Percentiles rank a stretch among this genome's conserved stretches.
Conservation (phyloP, 2,888 invertebrate genomes). For the Cephalotes varians region DNA sequence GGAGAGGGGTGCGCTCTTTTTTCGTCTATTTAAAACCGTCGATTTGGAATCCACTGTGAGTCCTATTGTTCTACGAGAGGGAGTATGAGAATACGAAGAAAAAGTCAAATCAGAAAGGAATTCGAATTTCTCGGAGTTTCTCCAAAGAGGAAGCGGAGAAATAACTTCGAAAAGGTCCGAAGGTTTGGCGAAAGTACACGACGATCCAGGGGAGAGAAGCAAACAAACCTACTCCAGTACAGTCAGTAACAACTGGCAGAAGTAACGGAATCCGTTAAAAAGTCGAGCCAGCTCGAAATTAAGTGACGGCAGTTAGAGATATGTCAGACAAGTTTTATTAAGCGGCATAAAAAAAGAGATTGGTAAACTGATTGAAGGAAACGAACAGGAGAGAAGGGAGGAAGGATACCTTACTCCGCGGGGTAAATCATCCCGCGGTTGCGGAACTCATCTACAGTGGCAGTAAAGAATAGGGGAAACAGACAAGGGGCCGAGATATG, state of each 20-base stretch:
- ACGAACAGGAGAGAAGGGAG: not conserved
- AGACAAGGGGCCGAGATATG: constrained; percentile 81
- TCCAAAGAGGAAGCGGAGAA: constrained; percentile 42
- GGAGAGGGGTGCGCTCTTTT: not conserved
- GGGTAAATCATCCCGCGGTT: constrained; percentile 47
- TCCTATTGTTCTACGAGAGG: constrained; percentile 46
- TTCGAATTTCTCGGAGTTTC: constrained; percentile 63
- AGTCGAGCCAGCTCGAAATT: constrained; percentile 78
- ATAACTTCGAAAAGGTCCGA: constrained; percentile 43
- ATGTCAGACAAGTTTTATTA: constrained; percentile 86
- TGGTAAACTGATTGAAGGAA: constrained; percentile 80
- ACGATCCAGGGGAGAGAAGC: constrained; percentile 38
- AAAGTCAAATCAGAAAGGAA: constrained; percentile 64
- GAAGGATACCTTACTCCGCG: not conserved
- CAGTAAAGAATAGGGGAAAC: constrained; percentile 65
- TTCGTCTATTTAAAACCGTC: constrained; percentile 32
- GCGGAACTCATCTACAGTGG: constrained; percentile 56
- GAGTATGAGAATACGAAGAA: constrained; percentile 52
- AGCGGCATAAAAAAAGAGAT: constrained; percentile 85
- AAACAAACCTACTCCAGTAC: constrained; percentile 35
- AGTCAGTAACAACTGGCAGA: constrained; percentile 43
- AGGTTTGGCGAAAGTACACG: constrained; percentile 22
- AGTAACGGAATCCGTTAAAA: constrained; percentile 40
- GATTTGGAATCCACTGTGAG: constrained; percentile 46
- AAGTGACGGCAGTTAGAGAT: constrained; percentile 85